Base-by-base conservation (phyloP, 1,140 invertebrate species). In the Dendrolimus punctatus region DNA sequence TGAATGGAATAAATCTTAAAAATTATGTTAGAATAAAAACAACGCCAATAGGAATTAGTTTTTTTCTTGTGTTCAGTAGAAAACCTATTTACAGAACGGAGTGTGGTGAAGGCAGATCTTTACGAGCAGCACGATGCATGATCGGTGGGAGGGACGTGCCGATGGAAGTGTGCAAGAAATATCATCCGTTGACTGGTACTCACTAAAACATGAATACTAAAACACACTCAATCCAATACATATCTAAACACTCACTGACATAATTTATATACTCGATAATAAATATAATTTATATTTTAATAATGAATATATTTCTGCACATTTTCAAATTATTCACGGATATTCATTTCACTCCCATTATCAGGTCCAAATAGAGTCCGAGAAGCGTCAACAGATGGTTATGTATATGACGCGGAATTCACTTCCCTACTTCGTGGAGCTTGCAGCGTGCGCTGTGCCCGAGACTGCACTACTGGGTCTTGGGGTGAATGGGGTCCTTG, bases 391-490 rank as follows among this genome's bases (percentile, higher is more conserved):
- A 83, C 82, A 0, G 82, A 85, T 53, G 80, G 80, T 0, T 73
- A 77, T 55, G 64, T 68, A 1, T 84, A 84, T 51, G 83, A 86
- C 60, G 66, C 68, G 39, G 80, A 86, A 51, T 84, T 86, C 56
- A 68, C 72, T 6, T 81, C 88, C 36, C 68, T 91, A 8, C 71
- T 90, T 49, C 85, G 89, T 42, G 89, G 89, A 46, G 80, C 88
- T 9, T 93, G 92, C 71, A 80, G 88, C n/a, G 88, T 92, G 46
- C 86, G 90, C 0, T 92, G 92, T 68, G 89, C 90, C 2, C 77
- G 89, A 5, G 92, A 93, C 76, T 93, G 92, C 64, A 88, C 89
- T 4, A 68, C 91, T 47, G 90, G 89, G 6, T 83, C 90, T 6
- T 93, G 92, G 92, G 88, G 88, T 1, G 63, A 88, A 7, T 91